Percentiles rank a stretch among this genome's conserved stretches.
phyloP scores from a whole-genome alignment of 2,113 vertebrate species.

The Leucopternis melanops region DNA sequence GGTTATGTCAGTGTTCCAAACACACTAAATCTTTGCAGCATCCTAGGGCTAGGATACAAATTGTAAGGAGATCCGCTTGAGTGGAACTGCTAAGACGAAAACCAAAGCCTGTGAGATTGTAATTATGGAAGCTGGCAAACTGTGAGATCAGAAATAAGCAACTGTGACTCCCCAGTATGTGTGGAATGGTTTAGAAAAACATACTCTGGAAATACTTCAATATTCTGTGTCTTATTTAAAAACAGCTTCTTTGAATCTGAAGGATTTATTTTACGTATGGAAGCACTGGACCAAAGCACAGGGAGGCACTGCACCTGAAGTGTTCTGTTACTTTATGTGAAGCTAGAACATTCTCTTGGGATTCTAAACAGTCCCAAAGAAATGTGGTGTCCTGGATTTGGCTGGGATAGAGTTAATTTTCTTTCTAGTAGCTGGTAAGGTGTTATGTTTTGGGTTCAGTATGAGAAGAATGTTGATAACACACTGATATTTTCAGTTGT shows the following conservation, averaged over 20 bases:
- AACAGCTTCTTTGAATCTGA: background rate
- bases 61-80: background rate
- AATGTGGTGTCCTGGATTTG: no score
- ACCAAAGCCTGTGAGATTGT: background rate
- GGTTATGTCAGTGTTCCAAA: background rate
- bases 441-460: no score
- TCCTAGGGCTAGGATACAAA: background rate
- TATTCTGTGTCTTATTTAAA: background rate
- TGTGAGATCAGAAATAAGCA: conserved; percentile 5
- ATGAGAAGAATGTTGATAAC: no score
- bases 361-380: background rate
- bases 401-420: no score
- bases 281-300: background rate
- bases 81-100: background rate
- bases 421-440: no score
- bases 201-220: background rate
- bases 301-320: background rate
- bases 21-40: background rate
- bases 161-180: background rate
- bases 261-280: background rate
- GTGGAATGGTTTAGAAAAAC: background rate
- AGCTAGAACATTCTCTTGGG: background rate
- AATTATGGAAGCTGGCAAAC: background rate
- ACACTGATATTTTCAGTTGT: no score
- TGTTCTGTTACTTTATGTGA: background rate